A percentile compares a stretch with the other conserved stretches of the same genome.
Evolutionary conservation across 2,113 vertebrate species (phyloP).

Genomic region (Turnix velox): DNA sequence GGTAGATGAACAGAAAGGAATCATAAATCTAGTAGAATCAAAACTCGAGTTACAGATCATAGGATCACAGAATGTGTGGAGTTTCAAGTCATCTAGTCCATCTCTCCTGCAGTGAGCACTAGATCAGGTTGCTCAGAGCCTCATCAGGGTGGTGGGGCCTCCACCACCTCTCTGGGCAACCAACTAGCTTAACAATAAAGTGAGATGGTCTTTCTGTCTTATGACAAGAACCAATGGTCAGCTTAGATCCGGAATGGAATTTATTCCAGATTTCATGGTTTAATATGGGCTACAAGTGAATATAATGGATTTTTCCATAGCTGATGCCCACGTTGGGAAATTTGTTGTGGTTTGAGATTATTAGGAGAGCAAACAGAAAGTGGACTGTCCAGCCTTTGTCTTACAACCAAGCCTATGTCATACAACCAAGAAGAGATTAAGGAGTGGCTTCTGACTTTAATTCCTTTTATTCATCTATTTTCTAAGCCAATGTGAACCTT

Average conservation of each 20-base stretch:
- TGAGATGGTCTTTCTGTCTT: background rate
- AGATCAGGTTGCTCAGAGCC: no score
- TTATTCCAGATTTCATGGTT: background rate
- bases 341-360: background rate
- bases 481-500: background rate
- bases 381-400: background rate
- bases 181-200: background rate
- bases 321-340: background rate
- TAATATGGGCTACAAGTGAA: background rate
- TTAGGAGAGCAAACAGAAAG: rapidly evolving
- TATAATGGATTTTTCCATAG: background rate
- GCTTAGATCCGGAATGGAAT: background rate
- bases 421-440: background rate
- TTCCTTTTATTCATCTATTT: background rate
- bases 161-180: no score
- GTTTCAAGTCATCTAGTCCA: no score
- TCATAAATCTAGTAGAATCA: background rate
- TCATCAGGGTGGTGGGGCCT: no score
- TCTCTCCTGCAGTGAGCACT: no score
- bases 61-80: no score
- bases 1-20: background rate
- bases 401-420: background rate
- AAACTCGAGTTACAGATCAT: background rate
- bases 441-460: background rate
- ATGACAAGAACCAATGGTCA: background rate